phyloP scores from a whole-genome alignment of 1,140 invertebrate species.

The Helicoverpa zea region DNA sequence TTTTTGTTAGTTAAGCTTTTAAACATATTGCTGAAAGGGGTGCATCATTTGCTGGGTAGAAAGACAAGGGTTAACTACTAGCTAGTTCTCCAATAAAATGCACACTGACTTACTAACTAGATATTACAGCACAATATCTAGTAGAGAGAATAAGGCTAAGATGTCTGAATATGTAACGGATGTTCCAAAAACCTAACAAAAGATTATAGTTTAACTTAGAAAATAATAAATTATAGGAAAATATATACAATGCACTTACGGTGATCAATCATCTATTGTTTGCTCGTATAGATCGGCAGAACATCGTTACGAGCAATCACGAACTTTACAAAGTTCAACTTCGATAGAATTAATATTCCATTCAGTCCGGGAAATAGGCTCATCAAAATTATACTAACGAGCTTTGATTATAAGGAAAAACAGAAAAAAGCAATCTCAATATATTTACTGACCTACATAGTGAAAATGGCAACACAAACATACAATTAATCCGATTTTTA shows the following conservation, averaged over 20 bases:
- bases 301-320: neutral
- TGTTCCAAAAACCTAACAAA: neutral
- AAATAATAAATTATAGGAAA: neutral
- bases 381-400: neutral
- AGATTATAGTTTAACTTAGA: neutral
- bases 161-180: too few relatives aligned
- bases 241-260: slow-evolving; percentile 1
- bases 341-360: neutral
- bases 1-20: too few relatives aligned
- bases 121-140: too few relatives aligned
- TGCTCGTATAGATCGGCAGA: neutral
- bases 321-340: slow-evolving; percentile 10
- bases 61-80: too few relatives aligned
- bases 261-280: slow-evolving; percentile 29
- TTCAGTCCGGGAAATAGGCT: neutral
- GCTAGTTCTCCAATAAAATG: too few relatives aligned
- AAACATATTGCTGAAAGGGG: too few relatives aligned
- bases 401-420: neutral
- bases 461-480: too few relatives aligned
- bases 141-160: too few relatives aligned
- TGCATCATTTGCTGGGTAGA: too few relatives aligned
- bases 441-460: too few relatives aligned
- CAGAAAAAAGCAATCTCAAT: neutral
- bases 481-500: too few relatives aligned
- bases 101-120: too few relatives aligned